Base-by-base conservation (phyloP, 2,113 vertebrate species). In the Forbesichthys papilliferus region DNA sequence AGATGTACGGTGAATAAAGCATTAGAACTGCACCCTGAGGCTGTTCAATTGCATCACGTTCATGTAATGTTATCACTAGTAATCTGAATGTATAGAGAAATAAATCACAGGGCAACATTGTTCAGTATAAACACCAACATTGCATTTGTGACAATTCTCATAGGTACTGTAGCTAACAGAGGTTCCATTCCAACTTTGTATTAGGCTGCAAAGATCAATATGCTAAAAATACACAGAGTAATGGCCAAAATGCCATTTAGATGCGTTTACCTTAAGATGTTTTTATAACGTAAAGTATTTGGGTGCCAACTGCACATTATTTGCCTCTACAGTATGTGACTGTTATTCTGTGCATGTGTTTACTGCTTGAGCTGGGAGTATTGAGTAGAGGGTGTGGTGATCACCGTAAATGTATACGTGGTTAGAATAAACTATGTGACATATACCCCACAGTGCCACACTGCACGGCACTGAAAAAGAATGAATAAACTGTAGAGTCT, bases 181-280 rank as follows among this genome's bases (percentile, higher is more conserved):
- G 20, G 16, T 18, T 56, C 54, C 59, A 58, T 65, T 86, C 68
- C 66, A 47, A 68, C 77, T 55, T 66, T 66, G 77, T 74, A 67
- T 71, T 49, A 5, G 67, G 75, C 77, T 82, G 79, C 77, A 74
- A 62, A 68, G 82, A 92, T 92, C 91, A 83, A 91, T 91, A 87
- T 0, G 20, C 84, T 85, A 89, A 92, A 90, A 91, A 92, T 91
- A 81, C 33, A 87, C 58, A 61, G 46, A 80, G 42, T 71, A 71
- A 63, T 72, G 66, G 48, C 42, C 69, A 80, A 79, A 3, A 80
- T 59, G 53, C 11, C 57, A 82, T 76, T 77, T 55, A 67, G 58
- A 79, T 59, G 20, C 64, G 65, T 49, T 68, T 62, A 48, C 49
- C 20, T 61, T 34, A 0, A 59, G 78, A 74, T 14, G 27, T 68